Conservation (phyloP, 2,888 invertebrate genomes). For the Coecobrya sp. region DNA sequence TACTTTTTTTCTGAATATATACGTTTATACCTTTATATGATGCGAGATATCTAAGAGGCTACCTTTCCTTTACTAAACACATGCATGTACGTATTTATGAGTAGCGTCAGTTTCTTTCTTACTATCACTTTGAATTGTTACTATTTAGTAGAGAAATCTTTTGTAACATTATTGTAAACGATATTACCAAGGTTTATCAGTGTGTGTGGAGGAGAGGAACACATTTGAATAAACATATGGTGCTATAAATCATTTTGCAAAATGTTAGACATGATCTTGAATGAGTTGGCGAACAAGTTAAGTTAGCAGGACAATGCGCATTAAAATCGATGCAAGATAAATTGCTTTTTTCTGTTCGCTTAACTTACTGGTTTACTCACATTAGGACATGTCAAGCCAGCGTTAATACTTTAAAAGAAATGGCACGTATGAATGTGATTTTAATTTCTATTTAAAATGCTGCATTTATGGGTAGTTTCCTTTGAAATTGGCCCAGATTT, state of each 20-base stretch:
- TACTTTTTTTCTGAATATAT: background rate
- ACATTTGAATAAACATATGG: conserved; percentile 56
- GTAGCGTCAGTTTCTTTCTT: background rate
- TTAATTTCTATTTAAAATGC: background rate
- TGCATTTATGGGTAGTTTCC: background rate
- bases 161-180: background rate
- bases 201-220: conserved; percentile 8
- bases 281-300: conserved; percentile 72
- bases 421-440: background rate
- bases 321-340: conserved; percentile 37
- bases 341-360: conserved; percentile 1
- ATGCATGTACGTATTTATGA: background rate
- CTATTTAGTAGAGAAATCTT: background rate
- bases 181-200: background rate
- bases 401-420: background rate
- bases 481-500: background rate
- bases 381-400: background rate
- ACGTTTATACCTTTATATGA: no score
- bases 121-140: background rate
- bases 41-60: conserved; percentile 18
- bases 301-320: conserved; percentile 24
- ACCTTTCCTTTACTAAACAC: background rate
- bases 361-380: conserved; percentile 31
- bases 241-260: conserved; percentile 69
- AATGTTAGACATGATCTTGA: conserved; percentile 55